A percentile compares a stretch with the other conserved stretches of the same genome.
Conservation (phyloP, 2,113 vertebrate genomes). For the Indri indri region DNA sequence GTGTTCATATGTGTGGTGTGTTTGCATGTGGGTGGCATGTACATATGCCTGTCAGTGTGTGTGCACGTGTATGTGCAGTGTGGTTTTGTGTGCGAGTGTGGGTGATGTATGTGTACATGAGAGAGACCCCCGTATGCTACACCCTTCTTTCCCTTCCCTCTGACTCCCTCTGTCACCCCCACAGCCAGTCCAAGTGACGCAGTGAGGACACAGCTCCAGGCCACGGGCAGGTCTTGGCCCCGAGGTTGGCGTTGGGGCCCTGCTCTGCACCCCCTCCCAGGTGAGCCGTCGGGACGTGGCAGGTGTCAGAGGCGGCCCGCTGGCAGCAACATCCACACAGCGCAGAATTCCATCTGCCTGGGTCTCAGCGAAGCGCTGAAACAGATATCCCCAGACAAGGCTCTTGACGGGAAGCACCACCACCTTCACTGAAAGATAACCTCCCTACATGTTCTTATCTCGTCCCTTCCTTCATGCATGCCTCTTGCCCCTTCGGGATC, state of each 20-base stretch:
- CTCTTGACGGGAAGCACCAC: neutral
- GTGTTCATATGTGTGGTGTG: neutral
- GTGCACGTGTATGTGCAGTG: neutral
- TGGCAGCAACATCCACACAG: neutral
- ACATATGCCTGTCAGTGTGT: neutral
- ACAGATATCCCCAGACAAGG: neutral
- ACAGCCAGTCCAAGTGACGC: too few species aligned
- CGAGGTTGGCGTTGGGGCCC: neutral
- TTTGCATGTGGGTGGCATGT: neutral
- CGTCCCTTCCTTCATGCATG: neutral
- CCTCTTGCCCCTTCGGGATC: neutral
- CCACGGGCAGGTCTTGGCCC: neutral
- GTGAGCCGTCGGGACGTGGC: fast-evolving
- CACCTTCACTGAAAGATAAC: constrained; percentile 28
- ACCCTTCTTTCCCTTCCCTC: too few species aligned
- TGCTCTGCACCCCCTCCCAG: neutral
- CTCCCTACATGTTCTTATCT: neutral
- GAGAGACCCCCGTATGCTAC: too few species aligned
- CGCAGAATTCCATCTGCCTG: neutral
- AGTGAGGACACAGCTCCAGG: neutral
- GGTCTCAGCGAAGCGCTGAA: neutral
- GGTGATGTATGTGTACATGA: too few species aligned
- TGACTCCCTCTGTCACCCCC: too few species aligned
- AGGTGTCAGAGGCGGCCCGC: fast-evolving
- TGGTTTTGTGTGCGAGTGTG: too few species aligned